These are phyloP conservation scores for Asobara japonica DNA, from an alignment of 1,140 invertebrate species.

Conservation along the genomic window DNA sequence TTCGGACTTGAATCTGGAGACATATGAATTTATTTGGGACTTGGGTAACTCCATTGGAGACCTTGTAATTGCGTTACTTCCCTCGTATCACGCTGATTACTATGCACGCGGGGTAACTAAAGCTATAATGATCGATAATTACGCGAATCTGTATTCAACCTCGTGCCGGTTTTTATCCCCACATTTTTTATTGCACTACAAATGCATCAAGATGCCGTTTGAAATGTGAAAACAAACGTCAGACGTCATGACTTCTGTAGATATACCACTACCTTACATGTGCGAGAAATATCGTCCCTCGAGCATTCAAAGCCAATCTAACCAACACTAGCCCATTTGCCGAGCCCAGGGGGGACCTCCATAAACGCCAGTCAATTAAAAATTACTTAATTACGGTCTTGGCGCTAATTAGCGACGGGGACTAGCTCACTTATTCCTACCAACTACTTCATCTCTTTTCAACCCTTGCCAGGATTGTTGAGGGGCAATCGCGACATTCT, in stretches of 20 bases:
- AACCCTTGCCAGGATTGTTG: background rate
- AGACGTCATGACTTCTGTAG: background rate
- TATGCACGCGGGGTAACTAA: slow-evolving; percentile 14
- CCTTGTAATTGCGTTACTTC: slow-evolving; percentile 1
- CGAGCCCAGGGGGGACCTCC: slow-evolving; percentile 46
- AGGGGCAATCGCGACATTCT: too few species aligned
- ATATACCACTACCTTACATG: too few species aligned
- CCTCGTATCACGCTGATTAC: slow-evolving; percentile 20
- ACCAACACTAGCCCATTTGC: background rate
- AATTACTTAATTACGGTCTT: slow-evolving; percentile 75
- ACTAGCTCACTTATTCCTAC: background rate
- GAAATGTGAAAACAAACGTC: background rate
- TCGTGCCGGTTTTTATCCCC: background rate
- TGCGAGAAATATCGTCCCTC: background rate
- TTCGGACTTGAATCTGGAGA: too few species aligned
- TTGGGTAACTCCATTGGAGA: background rate
- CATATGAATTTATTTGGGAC: too few species aligned
- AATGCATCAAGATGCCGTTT: background rate
- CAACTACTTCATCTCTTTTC: background rate
- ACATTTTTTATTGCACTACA: background rate
- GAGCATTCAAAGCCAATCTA: slow-evolving; percentile 18
- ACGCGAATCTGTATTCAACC: background rate
- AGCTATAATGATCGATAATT: slow-evolving; percentile 1
- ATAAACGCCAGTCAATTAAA: slow-evolving; percentile 70
- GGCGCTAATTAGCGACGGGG: slow-evolving; percentile 71